Conservation (phyloP, 2,888 invertebrate genomes). For the Carabus problematicus region DNA sequence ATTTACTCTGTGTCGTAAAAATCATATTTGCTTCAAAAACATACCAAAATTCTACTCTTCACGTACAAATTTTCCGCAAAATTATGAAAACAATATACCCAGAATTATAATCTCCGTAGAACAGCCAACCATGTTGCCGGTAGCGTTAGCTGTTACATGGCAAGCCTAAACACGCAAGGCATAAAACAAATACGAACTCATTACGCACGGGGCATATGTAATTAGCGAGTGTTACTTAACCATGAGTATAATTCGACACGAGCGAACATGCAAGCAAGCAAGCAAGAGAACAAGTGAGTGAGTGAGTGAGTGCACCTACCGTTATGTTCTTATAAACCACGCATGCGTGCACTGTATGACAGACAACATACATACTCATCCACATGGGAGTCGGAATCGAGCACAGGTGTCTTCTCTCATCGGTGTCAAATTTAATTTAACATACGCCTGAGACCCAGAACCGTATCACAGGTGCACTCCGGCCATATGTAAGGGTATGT, state of each 20-base stretch:
- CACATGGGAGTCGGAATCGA: background rate
- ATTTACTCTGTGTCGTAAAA: too few relatives aligned
- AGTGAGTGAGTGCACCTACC: background rate
- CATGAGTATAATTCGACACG: conserved; percentile 24
- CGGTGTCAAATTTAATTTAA: conserved; percentile 48
- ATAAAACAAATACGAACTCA: conserved; percentile 36
- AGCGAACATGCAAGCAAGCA: conserved; percentile 4
- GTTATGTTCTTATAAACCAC: background rate
- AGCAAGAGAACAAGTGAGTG: conserved; percentile 1
- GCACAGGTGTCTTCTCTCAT: conserved; percentile 47
- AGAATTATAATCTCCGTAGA: conserved; percentile 20
- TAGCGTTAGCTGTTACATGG: conserved; percentile 4
- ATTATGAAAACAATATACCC: conserved; percentile 27
- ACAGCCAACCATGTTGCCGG: background rate
- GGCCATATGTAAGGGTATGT: conserved; percentile 1
- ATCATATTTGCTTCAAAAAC: too few relatives aligned
- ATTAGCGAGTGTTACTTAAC: conserved; percentile 28
- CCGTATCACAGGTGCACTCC: conserved; percentile 18
- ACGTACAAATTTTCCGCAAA: background rate
- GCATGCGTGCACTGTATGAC: background rate
- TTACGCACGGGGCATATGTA: conserved; percentile 29
- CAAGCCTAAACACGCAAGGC: conserved; percentile 21
- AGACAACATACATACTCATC: too few relatives aligned
- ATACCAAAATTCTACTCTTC: too few relatives aligned
- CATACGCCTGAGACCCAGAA: conserved; percentile 13